Evolutionary conservation across 2,797 vertebrate species (phyloP).

Genomic region (Neomorphus geoffroyi): DNA sequence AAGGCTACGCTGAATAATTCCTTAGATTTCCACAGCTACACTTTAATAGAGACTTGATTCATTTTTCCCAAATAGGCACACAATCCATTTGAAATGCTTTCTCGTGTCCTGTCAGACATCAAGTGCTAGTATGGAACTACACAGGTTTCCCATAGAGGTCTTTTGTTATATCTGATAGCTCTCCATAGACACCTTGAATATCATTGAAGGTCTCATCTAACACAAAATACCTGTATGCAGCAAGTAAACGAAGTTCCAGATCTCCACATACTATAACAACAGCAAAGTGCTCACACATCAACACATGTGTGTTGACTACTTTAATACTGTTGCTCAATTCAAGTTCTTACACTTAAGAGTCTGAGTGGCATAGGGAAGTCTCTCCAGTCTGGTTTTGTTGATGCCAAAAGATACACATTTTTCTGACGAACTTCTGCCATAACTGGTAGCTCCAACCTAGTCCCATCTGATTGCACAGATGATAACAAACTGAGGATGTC

Average conservation of each 20-base stretch:
- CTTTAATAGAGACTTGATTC: neutral
- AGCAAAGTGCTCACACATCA: neutral
- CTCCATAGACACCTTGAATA: neutral
- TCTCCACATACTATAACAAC: neutral
- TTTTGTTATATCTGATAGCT: neutral
- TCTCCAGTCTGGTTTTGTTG: neutral
- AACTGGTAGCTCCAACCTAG: neutral
- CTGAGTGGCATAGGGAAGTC: neutral
- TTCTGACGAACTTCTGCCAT: neutral
- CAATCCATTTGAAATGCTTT: neutral
- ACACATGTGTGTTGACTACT: neutral
- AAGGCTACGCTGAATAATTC: neutral
- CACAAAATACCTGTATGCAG: neutral
- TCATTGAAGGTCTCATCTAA: neutral
- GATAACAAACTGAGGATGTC: neutral
- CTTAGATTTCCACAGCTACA: neutral
- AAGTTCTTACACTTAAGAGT: neutral
- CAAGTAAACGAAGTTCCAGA: neutral
- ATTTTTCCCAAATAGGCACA: neutral
- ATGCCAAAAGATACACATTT: neutral
- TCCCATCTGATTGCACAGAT: neutral
- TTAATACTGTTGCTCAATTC: neutral
- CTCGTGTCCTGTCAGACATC: neutral
- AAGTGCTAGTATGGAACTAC: neutral
- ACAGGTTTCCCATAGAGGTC: neutral